phyloP scores from a whole-genome alignment of 2,888 invertebrate genomes.

The Dicyrtoma fusca region DNA sequence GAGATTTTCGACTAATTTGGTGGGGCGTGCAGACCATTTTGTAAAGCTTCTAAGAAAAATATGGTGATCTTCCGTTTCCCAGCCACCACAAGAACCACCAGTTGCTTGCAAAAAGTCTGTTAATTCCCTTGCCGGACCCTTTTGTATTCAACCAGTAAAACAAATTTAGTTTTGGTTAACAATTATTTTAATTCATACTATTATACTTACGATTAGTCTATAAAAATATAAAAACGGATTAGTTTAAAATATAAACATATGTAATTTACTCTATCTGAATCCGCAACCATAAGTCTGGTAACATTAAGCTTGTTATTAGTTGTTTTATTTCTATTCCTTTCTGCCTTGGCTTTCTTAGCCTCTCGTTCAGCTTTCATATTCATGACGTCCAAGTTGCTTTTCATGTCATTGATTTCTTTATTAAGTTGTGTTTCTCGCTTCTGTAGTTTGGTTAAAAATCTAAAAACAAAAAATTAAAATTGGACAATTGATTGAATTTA shows the following conservation, averaged over 20 bases:
- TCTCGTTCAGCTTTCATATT: conserved; percentile 40
- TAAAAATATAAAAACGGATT: neutral
- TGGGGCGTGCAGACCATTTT: conserved; percentile 34
- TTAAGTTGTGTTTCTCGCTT: conserved; percentile 36
- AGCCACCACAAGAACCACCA: conserved; percentile 47
- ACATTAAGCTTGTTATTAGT: neutral
- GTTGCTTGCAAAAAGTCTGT: conserved; percentile 45
- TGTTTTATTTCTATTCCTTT: conserved; percentile 15
- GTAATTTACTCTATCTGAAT: neutral
- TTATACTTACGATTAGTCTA: too few relatives aligned
- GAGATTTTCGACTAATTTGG: conserved; percentile 15
- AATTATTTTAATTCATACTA: too few relatives aligned
- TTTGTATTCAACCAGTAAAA: neutral
- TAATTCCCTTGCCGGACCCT: conserved; percentile 37
- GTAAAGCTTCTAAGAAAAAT: conserved; percentile 31
- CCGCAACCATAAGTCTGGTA: conserved; percentile 5
- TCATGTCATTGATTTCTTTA: conserved; percentile 43
- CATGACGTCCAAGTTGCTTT: conserved; percentile 37
- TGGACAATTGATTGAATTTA: neutral
- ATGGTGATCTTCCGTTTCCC: conserved; percentile 44
- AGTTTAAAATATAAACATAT: too few relatives aligned
- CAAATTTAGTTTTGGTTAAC: neutral
- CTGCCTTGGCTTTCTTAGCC: conserved; percentile 34
- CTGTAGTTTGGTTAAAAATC: conserved; percentile 42
- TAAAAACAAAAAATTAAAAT: conserved; percentile 8